These are phyloP conservation scores for Stenoptilia bipunctidactyla DNA, from an alignment of 2,888 invertebrate genomes.

Conservation along the genomic window DNA sequence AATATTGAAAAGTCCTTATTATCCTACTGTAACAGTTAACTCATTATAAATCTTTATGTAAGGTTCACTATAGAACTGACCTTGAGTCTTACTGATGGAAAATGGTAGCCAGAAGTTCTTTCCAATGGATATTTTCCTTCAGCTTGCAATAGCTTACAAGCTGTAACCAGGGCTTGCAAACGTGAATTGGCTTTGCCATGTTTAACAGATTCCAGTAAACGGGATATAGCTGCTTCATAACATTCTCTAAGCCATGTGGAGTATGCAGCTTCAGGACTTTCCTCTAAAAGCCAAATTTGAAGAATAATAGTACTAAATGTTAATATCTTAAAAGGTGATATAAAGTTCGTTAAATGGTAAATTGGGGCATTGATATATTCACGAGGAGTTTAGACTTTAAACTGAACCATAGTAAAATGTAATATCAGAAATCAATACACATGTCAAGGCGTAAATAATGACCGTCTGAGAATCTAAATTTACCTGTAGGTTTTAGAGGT, in stretches of 20 bases:
- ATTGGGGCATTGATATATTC: no score
- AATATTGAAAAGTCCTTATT: no score
- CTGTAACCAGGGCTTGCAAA: constrained; percentile 76
- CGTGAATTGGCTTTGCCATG: constrained; percentile 61
- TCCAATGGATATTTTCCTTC: constrained; percentile 80
- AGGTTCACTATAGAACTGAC: no score
- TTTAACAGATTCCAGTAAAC: constrained; percentile 71
- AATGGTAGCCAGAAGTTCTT: constrained; percentile 63
- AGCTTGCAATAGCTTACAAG: constrained; percentile 78
- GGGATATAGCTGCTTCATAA: constrained; percentile 75
- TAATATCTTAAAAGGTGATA: no score
- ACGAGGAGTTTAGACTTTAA: no score
- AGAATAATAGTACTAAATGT: no score
- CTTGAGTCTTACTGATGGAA: constrained; percentile 77
- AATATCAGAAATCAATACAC: not conserved
- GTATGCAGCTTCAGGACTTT: constrained; percentile 73
- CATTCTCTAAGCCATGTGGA: constrained; percentile 77
- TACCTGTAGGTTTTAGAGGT: constrained; percentile 71
- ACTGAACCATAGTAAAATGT: no score
- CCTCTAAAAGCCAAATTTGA: constrained; percentile 25
- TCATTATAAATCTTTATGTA: no score
- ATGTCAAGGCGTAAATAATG: constrained; percentile 6
- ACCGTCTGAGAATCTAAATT: constrained; percentile 18
- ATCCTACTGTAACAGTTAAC: no score
- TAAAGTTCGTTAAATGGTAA: no score